phyloP scores from a whole-genome alignment of 2,113 vertebrate genomes.

The Tapirus terrestris region DNA sequence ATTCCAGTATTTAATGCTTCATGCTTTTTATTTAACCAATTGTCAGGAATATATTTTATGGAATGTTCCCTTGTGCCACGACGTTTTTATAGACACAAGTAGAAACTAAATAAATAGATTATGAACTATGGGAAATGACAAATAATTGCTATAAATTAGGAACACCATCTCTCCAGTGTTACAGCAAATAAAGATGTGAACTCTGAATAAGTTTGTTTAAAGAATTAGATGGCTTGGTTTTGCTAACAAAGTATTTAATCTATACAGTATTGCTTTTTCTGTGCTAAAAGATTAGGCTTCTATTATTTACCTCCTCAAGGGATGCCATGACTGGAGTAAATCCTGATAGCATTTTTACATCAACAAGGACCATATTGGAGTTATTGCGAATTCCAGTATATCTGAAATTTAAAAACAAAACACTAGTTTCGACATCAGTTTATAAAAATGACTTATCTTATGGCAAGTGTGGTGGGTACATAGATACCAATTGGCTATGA shows the following conservation, averaged over 20 bases:
- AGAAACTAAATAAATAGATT: background rate
- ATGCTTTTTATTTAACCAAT: background rate
- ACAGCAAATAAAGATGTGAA: background rate
- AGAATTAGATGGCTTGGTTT: background rate
- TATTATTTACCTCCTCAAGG: constrained; percentile 78
- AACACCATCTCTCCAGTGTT: background rate
- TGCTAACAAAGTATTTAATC: background rate
- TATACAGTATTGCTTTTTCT: background rate
- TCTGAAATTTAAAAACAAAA: constrained; percentile 68
- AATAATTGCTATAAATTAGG: background rate
- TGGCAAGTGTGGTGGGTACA: background rate
- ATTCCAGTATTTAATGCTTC: background rate
- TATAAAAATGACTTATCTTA: background rate
- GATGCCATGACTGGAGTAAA: constrained; percentile 81
- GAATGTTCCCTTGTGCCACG: background rate
- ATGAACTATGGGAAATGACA: background rate
- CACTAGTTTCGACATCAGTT: background rate
- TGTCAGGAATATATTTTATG: background rate
- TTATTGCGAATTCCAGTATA: constrained; percentile 74
- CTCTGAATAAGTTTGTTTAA: background rate
- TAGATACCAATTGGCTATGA: background rate
- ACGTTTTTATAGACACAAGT: background rate
- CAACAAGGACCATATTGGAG: constrained; percentile 85
- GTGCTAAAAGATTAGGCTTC: background rate
- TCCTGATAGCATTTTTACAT: constrained; percentile 88